Conservation (phyloP, 2,113 vertebrate species). For the Capricornis sumatraensis region DNA sequence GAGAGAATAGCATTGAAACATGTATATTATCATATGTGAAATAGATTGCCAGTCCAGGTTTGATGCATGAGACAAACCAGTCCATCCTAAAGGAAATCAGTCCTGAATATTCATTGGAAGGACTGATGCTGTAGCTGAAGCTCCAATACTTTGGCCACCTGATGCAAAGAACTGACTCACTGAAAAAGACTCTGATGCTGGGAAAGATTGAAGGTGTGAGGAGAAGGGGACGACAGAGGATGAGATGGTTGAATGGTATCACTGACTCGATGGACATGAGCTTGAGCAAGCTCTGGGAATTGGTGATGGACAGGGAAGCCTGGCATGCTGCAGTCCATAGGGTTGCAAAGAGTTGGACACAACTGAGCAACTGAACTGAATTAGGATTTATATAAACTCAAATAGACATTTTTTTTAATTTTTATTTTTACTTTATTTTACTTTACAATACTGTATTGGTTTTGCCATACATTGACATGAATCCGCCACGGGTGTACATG, state of each 20-base stretch:
- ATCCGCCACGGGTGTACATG: no score
- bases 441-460: no score
- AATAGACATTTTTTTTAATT: not conserved
- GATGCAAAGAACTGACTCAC: not conserved
- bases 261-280: not conserved
- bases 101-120: not conserved
- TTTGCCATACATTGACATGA: no score
- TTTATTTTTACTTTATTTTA: no score
- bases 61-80: not conserved
- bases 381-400: conserved; percentile 12
- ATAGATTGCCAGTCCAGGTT: not conserved
- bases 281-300: not conserved
- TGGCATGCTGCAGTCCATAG: not conserved
- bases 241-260: not conserved
- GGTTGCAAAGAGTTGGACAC: fast-evolving
- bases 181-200: not conserved
- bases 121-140: not conserved
- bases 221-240: not conserved
- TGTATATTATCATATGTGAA: not conserved
- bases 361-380: not conserved
- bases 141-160: not conserved
- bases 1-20: not conserved
- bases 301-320: not conserved
- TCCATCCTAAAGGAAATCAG: not conserved
- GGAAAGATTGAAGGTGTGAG: not conserved